Evolutionary conservation across 2,888 invertebrate genomes (phyloP), one percentile per base, ranked within the genome.

Genomic region (Nomada fabriciana): DNA sequence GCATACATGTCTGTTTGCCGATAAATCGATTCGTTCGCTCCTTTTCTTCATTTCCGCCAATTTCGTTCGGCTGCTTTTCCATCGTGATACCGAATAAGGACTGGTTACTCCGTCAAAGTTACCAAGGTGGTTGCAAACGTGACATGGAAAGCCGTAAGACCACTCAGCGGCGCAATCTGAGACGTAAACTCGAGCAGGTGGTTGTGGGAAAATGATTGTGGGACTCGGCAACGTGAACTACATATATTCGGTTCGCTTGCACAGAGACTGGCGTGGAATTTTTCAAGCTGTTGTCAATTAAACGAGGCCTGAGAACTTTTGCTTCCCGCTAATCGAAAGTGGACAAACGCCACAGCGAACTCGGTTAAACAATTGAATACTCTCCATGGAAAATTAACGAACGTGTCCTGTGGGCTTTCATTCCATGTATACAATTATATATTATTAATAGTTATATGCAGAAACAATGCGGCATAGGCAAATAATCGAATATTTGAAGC

Each of bases 21-120:
- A 83, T 76, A 80, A 87, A 86, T 86, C 86, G 80, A 85, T 86
- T 79, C 74, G 74, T 71, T 61, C 76, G 70, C 73, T 74, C 64
- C 74, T 84, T 83, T 84, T 63, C 73, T 74, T 73, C 55, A 70
- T 80, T 84, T 83, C 73, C 67, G 70, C 70, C 80, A 76, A 75
- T 80, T 76, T 80, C 60, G 53, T 42, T 25, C 59, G 47, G 43
- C 47, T 65, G 75, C 76, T 70, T 80, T 65, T 67, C 43, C 42
- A 29, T 13, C 15, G 18, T 43, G 47, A 47, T 42, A n/a, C 55
- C 74, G 36, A 68, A 68, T 70, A 60, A 75, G 69, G 75, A 43
- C 57, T 18, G 50, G 64, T 64, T 75, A 69, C 64, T 20, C 5
- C 29, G 63, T 53, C 15, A 13, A 52, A 69, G 43, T 69, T 53